Evolutionary conservation across 2,113 vertebrate genomes (phyloP).

Genomic region (Puntigrus tetrazona): DNA sequence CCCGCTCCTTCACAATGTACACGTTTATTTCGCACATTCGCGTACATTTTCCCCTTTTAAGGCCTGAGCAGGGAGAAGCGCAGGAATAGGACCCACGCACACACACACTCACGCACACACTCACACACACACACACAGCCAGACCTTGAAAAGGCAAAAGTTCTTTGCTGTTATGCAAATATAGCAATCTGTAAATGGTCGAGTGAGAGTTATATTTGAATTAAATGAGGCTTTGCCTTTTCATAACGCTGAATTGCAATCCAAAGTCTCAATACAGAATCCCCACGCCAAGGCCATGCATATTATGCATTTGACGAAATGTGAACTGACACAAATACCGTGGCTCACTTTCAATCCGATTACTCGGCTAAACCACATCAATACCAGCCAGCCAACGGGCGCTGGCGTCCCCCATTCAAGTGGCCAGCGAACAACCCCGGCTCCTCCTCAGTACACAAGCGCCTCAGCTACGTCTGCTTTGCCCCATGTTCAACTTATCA

Average conservation of each 20-base stretch:
- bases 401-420: constrained; percentile 91
- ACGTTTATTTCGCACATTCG: constrained; percentile 72
- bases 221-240: constrained; percentile 86
- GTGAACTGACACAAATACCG: constrained; percentile 99
- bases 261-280: constrained; percentile 82
- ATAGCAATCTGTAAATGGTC: constrained; percentile 87
- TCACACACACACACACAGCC: constrained; percentile 41
- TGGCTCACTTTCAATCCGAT: constrained; percentile 96
- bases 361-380: constrained; percentile 94
- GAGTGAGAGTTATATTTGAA: constrained; percentile 99
- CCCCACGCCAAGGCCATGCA: constrained; percentile 86
- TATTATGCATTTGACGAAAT: constrained; percentile 97
- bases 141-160: constrained; percentile 76
- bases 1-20: constrained; percentile 66
- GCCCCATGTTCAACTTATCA: constrained; percentile 89
- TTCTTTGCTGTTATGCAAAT: constrained; percentile 97
- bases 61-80: constrained; percentile 39
- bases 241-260: constrained; percentile 76
- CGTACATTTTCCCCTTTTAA: constrained; percentile 62
- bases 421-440: constrained; percentile 82
- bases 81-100: constrained; percentile 23
- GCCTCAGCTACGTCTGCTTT: constrained; percentile 79
- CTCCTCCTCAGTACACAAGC: constrained; percentile 87
- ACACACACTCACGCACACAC: constrained; percentile 43
- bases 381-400: constrained; percentile 88